Evolutionary conservation across 2,113 vertebrate species (phyloP).

Genomic region (Cinclus mexicanus): DNA sequence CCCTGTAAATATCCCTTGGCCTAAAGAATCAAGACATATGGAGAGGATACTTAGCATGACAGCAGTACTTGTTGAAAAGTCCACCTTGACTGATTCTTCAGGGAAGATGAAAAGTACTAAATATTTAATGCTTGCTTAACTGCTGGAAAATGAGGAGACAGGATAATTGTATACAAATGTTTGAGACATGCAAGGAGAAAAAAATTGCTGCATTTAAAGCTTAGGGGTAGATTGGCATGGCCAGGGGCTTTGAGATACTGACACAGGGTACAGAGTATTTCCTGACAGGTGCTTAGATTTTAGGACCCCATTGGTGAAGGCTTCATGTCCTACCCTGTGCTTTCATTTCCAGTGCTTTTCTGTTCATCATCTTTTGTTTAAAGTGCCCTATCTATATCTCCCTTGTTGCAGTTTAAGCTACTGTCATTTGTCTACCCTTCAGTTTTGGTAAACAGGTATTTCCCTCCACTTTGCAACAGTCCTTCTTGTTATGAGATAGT

Average conservation of each 20-base stretch:
- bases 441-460: not conserved
- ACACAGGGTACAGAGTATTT: not conserved
- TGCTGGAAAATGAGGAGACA: not conserved
- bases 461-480: not conserved
- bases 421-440: not conserved
- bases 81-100: not conserved
- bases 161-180: not conserved
- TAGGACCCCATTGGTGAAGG: not conserved
- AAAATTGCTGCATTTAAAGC: not conserved
- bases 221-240: not conserved
- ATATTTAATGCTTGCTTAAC: not conserved
- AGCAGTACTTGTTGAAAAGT: not conserved
- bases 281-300: not conserved
- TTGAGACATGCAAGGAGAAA: not conserved
- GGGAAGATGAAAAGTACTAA: not conserved
- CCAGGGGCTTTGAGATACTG: not conserved
- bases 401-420: not conserved
- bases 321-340: not conserved
- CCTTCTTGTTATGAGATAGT: not conserved
- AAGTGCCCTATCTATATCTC: not conserved
- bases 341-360: not conserved
- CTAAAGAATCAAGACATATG: not conserved
- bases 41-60: not conserved
- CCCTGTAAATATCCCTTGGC: not conserved
- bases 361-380: not conserved